Percentiles rank a stretch among this genome's conserved stretches.
These are phyloP conservation scores for Laspeyria flexula DNA, from an alignment of 2,888 invertebrate genomes.

Conservation along the genomic window DNA sequence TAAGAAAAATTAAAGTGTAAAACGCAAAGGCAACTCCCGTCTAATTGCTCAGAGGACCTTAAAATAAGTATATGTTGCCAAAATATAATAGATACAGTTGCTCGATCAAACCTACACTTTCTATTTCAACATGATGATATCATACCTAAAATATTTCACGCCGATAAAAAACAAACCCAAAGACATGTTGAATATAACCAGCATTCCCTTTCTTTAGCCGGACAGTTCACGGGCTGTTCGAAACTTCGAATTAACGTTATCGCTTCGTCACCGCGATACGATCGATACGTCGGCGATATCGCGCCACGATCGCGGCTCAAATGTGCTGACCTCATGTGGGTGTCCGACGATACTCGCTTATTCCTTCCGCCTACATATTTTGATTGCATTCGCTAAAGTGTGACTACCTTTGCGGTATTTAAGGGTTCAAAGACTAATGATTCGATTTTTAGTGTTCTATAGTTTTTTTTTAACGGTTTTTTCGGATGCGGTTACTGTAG, in stretches of 20 bases:
- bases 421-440: not conserved
- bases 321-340: slow-evolving; percentile 82
- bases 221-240: slow-evolving; percentile 74
- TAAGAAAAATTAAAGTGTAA: too few relatives aligned
- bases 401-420: slow-evolving; percentile 1
- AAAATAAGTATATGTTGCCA: too few relatives aligned
- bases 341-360: slow-evolving; percentile 69
- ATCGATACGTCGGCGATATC: slow-evolving; percentile 82
- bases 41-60: too few relatives aligned
- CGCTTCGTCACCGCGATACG: slow-evolving; percentile 79
- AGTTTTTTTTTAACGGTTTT: too few relatives aligned
- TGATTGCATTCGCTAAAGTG: slow-evolving; percentile 56
- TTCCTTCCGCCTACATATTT: slow-evolving; percentile 62
- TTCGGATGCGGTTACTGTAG: too few relatives aligned
- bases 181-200: slow-evolving; percentile 63
- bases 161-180: slow-evolving; percentile 63
- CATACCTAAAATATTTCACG: slow-evolving; percentile 47
- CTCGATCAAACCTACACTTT: too few relatives aligned
- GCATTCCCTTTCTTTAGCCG: slow-evolving; percentile 70
- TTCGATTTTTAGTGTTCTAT: too few relatives aligned
- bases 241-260: slow-evolving; percentile 75
- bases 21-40: too few relatives aligned
- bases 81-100: too few relatives aligned
- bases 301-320: slow-evolving; percentile 80
- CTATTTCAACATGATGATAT: slow-evolving; percentile 49